Percentiles rank a stretch among this genome's conserved stretches.
Conservation (phyloP, 2,113 vertebrate species). For the Oncorhynchus tshawytscha region DNA sequence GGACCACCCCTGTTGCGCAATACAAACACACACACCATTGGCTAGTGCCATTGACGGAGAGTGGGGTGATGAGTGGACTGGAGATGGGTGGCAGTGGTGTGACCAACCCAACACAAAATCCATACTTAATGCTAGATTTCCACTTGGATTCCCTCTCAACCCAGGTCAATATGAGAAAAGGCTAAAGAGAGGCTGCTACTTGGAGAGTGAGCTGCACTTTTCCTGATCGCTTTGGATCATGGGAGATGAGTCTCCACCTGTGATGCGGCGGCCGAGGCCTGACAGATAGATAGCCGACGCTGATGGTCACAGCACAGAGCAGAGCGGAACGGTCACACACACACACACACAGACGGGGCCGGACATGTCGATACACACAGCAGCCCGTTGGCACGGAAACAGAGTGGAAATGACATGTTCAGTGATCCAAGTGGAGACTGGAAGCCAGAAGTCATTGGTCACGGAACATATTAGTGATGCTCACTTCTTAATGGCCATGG, state of each 20-base stretch:
- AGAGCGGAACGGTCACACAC: constrained; percentile 30
- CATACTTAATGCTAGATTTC: constrained; percentile 2
- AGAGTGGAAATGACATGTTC: constrained; percentile 64
- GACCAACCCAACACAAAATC: background rate
- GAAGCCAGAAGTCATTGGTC: constrained; percentile 74
- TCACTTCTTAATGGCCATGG: constrained; percentile 37
- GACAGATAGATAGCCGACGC: constrained; percentile 52
- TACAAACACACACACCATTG: no score
- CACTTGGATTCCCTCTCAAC: constrained; percentile 26
- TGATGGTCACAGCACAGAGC: background rate
- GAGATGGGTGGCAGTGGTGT: constrained; percentile 10
- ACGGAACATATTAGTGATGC: constrained; percentile 58
- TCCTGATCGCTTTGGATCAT: background rate
- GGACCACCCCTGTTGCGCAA: no score
- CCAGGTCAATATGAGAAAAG: constrained; percentile 63
- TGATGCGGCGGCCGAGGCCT: background rate
- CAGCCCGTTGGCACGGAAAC: constrained; percentile 74
- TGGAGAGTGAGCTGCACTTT: background rate
- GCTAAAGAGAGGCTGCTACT: background rate
- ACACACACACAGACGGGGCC: constrained; percentile 46
- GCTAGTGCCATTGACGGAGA: no score
- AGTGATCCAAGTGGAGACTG: constrained; percentile 54
- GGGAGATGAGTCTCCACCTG: background rate
- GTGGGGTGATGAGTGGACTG: background rate
- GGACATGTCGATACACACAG: constrained; percentile 57